Conservation (phyloP, 35 echinoderm and acorn worm species). For the Apostichopus japonicus region DNA sequence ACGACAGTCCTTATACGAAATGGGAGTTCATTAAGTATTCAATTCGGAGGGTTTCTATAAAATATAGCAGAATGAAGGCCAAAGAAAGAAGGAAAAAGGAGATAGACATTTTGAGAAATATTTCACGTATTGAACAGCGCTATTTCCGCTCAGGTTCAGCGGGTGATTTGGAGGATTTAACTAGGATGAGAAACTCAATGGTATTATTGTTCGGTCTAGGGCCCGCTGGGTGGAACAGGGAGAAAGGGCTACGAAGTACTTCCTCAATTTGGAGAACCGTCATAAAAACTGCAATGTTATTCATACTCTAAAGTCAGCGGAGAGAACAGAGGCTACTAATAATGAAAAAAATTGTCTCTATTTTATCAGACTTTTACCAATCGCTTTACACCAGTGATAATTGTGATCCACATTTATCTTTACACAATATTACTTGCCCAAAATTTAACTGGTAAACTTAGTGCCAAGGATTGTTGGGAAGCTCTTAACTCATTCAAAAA, state of each 20-base stretch:
- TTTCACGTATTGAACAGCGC: too few species aligned
- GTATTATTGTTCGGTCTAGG: slow-evolving; percentile 35
- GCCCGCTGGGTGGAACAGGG: too few species aligned
- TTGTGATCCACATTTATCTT: not conserved
- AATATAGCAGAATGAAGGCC: not conserved
- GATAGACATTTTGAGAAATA: not conserved
- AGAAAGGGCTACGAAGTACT: too few species aligned
- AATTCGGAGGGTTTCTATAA: slow-evolving; percentile 26
- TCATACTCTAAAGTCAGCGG: not conserved
- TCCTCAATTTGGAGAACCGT: not conserved
- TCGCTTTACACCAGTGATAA: not conserved
- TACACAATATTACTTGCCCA: too few species aligned
- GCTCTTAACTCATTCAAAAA: too few species aligned
- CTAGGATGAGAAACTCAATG: not conserved
- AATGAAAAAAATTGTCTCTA: not conserved
- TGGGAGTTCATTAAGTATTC: slow-evolving; percentile 22
- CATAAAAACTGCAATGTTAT: slow-evolving; percentile 15
- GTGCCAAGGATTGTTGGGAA: too few species aligned
- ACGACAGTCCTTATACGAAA: not conserved
- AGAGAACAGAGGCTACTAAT: not conserved
- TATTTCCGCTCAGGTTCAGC: not conserved
- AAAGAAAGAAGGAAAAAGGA: not conserved
- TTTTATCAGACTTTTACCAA: slow-evolving; percentile 15
- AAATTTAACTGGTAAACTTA: too few species aligned
- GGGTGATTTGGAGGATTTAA: not conserved